phyloP scores from a whole-genome alignment of 2,888 invertebrate species.

The Harmothoe impar region DNA sequence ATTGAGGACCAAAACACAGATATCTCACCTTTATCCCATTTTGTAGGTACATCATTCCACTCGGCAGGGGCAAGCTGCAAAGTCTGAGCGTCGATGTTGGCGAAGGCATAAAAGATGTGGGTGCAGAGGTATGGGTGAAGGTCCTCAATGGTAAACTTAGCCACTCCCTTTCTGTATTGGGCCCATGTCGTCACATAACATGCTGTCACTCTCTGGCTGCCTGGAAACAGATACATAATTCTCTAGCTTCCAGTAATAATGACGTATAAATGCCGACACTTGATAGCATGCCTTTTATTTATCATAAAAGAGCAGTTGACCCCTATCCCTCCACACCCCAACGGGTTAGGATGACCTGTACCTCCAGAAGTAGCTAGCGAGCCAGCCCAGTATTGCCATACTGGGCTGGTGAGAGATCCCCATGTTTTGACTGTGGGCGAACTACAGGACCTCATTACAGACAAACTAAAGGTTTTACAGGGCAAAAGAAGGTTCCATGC shows the following conservation, averaged over 20 bases:
- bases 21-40: constrained; percentile 55
- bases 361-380: too few relatives aligned
- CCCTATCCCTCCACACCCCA: too few relatives aligned
- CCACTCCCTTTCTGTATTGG: constrained; percentile 40
- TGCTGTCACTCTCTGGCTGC: constrained; percentile 1
- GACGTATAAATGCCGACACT: neutral
- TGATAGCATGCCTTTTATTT: neutral
- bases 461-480: too few relatives aligned
- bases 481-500: too few relatives aligned
- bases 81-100: constrained; percentile 3
- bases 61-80: constrained; percentile 23
- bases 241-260: neutral
- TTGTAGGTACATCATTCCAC: constrained; percentile 50
- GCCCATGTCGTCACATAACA: constrained; percentile 59
- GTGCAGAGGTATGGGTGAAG: constrained; percentile 21
- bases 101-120: constrained; percentile 59
- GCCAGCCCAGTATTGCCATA: too few relatives aligned
- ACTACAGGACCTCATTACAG: too few relatives aligned
- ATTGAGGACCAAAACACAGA: too few relatives aligned
- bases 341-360: too few relatives aligned
- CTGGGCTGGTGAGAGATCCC: too few relatives aligned
- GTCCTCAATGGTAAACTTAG: constrained; percentile 26
- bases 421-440: too few relatives aligned
- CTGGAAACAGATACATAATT: neutral
- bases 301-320: too few relatives aligned